Base-by-base conservation (phyloP, 1,140 invertebrate genomes). In the Idris sp. region DNA sequence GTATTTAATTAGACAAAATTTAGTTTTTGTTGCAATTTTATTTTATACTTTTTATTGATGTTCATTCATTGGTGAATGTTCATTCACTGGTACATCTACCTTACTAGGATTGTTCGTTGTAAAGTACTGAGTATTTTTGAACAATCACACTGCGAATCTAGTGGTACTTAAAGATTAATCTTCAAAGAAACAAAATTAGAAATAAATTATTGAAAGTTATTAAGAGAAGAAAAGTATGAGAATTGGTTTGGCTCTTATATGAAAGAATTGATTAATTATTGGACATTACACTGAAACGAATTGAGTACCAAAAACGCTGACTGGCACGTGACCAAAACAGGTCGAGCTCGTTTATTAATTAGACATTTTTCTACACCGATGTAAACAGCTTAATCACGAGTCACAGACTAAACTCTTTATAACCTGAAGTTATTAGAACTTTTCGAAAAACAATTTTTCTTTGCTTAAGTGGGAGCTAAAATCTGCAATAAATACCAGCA, bases 101-200 rank as follows among this genome's bases (percentile, higher is more conserved):
- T n/a, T n/a, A n/a, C n/a, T n/a, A n/a, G n/a, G n/a, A n/a, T n/a
- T n/a, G n/a, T n/a, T n/a, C n/a, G n/a, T n/a, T n/a, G n/a, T n/a
- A n/a, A n/a, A n/a, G n/a, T n/a, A n/a, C n/a, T 56, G 67, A 62
- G 56, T 62, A 71, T 71, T 71, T 62, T 71, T 71, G 40, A 62
- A 62, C 25, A 33, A 56, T 46, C 43, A 49, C 49, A 54, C 56
- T 13, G 16, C 35, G 46, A 54, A 54, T 53, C 54, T 19, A 46
- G 31, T 58, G 51, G 44, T 13, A 35, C n/a, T 51, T 68, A 58
- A 58, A 38, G 14, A 33, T 48, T 62, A 36, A 10, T 46, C 38
- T 30, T 31, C 10, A 35, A 31, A 46, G 9, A 18, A 56, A 35
- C 19, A 7, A 11, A n/a, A n/a, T n/a, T 48, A 53, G 22, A 44